A percentile compares a stretch with the other conserved stretches of the same genome.
These are phyloP conservation scores for Dendrolimus pini DNA, from an alignment of 2,888 invertebrate genomes.

Conservation along the genomic window DNA sequence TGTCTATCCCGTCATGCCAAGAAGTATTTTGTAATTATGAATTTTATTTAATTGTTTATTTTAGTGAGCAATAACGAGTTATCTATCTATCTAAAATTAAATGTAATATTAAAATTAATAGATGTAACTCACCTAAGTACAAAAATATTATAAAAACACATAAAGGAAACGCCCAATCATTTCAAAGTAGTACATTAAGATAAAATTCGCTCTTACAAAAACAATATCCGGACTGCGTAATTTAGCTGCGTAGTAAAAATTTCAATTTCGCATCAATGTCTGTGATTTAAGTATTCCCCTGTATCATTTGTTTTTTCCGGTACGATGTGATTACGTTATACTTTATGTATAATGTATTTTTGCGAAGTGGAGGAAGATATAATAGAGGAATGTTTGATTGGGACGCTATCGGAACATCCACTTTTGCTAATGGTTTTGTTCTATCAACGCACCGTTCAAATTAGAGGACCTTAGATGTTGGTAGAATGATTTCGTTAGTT, in stretches of 20 bases:
- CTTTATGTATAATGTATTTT: not conserved
- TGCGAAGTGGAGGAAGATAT: not conserved
- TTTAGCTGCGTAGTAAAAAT: conserved; percentile 33
- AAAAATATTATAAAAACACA: no score
- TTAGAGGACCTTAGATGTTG: no score
- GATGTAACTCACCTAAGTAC: no score
- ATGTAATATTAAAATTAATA: no score
- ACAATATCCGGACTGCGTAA: conserved; percentile 24
- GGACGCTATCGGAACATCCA: not conserved
- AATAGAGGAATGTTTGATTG: not conserved
- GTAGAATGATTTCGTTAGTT: no score
- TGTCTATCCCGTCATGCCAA: no score
- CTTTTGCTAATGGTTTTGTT: not conserved
- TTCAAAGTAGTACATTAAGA: conserved; percentile 2
- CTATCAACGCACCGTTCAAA: no score
- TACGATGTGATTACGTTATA: not conserved
- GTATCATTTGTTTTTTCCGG: conserved; percentile 66
- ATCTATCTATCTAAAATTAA: no score
- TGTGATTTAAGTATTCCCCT: conserved; percentile 70
- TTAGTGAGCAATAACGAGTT: no score
- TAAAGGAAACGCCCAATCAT: conserved; percentile 1
- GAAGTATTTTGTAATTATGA: no score
- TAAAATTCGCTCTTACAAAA: conserved; percentile 4
- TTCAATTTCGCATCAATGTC: conserved; percentile 64
- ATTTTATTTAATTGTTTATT: no score